phyloP scores from a whole-genome alignment of 2,888 invertebrate species.

The Dolomedes plantarius region DNA sequence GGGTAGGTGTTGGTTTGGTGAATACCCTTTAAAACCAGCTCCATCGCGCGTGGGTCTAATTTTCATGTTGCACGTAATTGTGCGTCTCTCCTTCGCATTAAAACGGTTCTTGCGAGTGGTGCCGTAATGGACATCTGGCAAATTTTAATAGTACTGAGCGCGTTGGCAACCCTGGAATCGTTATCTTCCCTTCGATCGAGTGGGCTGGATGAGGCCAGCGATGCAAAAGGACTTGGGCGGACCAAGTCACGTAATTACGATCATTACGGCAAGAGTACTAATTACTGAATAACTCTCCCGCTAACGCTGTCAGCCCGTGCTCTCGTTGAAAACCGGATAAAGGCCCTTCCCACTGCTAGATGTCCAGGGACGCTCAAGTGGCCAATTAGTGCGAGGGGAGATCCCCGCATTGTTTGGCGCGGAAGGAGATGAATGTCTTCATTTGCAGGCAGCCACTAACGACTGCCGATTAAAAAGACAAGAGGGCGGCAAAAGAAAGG shows the following conservation, averaged over 20 bases:
- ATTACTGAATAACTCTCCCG: slow-evolving; percentile 65
- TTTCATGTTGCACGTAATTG: no score
- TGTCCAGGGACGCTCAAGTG: slow-evolving; percentile 67
- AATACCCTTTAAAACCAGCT: no score
- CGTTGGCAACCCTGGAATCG: slow-evolving; percentile 7
- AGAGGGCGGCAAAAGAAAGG: slow-evolving; percentile 25
- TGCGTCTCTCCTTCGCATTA: no score
- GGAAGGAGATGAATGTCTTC: slow-evolving; percentile 69
- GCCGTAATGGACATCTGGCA: no score
- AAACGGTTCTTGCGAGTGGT: no score
- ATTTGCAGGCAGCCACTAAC: slow-evolving; percentile 64
- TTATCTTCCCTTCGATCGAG: slow-evolving; percentile 35
- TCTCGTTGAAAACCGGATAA: slow-evolving; percentile 65
- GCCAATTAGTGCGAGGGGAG: slow-evolving; percentile 59
- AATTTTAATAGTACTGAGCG: no score
- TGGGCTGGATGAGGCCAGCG: slow-evolving; percentile 39
- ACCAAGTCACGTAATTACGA: slow-evolving; percentile 66
- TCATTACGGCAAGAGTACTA: slow-evolving; percentile 68
- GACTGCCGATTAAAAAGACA: slow-evolving; percentile 58
- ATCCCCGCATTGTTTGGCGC: slow-evolving; percentile 44
- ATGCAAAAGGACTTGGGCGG: slow-evolving; percentile 8
- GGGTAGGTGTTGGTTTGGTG: no score
- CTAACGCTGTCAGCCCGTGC: slow-evolving; percentile 62
- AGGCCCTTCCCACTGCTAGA: slow-evolving; percentile 32
- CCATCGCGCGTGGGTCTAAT: no score